phyloP scores from a whole-genome alignment of 2,113 vertebrate species.

The Urocynchramus pylzowi region DNA sequence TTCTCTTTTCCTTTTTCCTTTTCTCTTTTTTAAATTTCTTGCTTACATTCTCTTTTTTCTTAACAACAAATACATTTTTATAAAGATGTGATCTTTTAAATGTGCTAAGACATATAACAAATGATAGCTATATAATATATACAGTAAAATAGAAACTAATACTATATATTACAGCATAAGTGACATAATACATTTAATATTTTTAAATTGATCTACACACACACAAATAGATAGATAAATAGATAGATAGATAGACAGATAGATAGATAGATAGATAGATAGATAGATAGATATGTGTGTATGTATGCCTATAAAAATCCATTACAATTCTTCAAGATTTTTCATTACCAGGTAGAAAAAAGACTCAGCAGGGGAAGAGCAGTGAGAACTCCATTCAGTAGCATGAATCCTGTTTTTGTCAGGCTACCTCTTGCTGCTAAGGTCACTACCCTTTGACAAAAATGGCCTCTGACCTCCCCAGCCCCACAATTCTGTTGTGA shows the following conservation, averaged over 20 bases:
- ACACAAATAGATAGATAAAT: no score
- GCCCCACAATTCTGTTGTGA: slow-evolving; percentile 70
- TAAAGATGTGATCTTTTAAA: not conserved
- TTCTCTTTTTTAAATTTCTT: not conserved
- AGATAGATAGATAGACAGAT: no score
- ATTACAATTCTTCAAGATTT: slow-evolving; percentile 57
- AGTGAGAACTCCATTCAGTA: slow-evolving; percentile 64
- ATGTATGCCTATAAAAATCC: not conserved
- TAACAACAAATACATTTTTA: not conserved
- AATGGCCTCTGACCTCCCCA: slow-evolving; percentile 74
- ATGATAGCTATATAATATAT: not conserved
- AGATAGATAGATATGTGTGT: no score
- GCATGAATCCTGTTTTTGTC: slow-evolving; percentile 65
- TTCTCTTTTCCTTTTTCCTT: not conserved
- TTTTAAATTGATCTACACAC: not conserved
- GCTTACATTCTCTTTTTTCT: not conserved
- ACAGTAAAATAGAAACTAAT: not conserved
- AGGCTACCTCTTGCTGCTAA: slow-evolving; percentile 71
- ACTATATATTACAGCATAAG: not conserved
- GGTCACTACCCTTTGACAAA: slow-evolving; percentile 76
- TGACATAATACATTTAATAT: not conserved
- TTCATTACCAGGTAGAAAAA: slow-evolving; percentile 73
- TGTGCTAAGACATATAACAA: not conserved
- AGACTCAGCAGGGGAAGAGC: slow-evolving; percentile 62
- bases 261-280: no score